Conservation (phyloP, 2,888 invertebrate genomes). For the Ormyrus rosae region DNA sequence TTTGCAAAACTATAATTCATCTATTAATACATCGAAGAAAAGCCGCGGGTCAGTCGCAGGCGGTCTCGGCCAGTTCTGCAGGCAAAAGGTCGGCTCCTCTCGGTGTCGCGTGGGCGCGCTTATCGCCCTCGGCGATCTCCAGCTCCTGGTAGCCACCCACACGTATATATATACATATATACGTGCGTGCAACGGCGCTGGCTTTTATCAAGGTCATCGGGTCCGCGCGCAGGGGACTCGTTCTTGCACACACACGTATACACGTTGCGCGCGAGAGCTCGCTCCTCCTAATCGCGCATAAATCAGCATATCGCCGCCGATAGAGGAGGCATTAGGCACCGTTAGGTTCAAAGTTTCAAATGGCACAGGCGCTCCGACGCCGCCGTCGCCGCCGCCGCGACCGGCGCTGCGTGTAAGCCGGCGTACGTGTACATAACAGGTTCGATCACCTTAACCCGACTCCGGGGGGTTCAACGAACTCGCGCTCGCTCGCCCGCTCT, state of each 20-base stretch:
- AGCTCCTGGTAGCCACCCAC: background rate
- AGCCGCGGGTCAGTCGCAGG: too few species aligned
- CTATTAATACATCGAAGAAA: too few species aligned
- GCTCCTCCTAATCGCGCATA: background rate
- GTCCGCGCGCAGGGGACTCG: conserved; percentile 7
- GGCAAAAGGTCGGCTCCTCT: too few species aligned
- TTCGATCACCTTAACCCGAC: conserved; percentile 54
- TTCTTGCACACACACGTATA: too few species aligned
- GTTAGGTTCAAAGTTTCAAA: conserved; percentile 56
- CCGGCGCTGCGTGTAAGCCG: too few species aligned
- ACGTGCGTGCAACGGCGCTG: conserved; percentile 22
- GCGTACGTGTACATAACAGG: conserved; percentile 42
- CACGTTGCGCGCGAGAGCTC: background rate
- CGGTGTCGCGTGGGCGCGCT: too few species aligned
- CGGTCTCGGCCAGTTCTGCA: too few species aligned
- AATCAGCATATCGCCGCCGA: conserved; percentile 25
- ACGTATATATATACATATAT: background rate
- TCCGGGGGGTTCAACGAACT: conserved; percentile 62
- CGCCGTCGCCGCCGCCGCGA: too few species aligned
- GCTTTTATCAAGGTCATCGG: conserved; percentile 54
- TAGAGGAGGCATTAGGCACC: conserved; percentile 31
- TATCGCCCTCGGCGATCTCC: background rate
- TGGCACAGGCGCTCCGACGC: conserved; percentile 11
- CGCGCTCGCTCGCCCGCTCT: background rate
- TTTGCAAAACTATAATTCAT: too few species aligned